These are phyloP conservation scores for Drosophila anomelani DNA, from an alignment of 2,888 invertebrate genomes.

Conservation along the genomic window DNA sequence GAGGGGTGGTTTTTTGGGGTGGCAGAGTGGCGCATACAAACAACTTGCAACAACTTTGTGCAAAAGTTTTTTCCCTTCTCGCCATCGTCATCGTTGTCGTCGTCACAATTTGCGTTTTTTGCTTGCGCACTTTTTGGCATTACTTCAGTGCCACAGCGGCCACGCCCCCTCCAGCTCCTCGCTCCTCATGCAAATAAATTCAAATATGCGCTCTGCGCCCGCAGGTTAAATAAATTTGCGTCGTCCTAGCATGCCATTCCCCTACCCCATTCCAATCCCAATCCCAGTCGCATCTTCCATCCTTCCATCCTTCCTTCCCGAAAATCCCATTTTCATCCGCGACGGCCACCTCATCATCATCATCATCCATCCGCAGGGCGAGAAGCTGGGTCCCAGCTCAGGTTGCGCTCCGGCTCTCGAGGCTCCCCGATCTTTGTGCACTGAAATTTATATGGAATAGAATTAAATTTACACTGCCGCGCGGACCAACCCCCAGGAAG, in stretches of 20 bases:
- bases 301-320: conserved; percentile 1
- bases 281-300: conserved; percentile 13
- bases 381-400: conserved; percentile 26
- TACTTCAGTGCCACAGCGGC: conserved; percentile 55
- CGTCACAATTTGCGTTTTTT: conserved; percentile 63
- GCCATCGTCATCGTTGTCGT: conserved; percentile 33
- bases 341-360: conserved; percentile 30
- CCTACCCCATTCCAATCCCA: not conserved
- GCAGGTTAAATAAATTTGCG: conserved; percentile 77
- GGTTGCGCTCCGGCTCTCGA: conserved; percentile 21
- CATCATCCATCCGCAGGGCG: conserved; percentile 23
- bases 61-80: conserved; percentile 53
- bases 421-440: conserved; percentile 11
- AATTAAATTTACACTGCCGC: conserved; percentile 48
- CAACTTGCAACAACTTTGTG: conserved; percentile 64
- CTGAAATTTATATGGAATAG: conserved; percentile 49
- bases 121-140: conserved; percentile 68
- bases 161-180: conserved; percentile 16
- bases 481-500: not conserved
- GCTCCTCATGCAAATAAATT: conserved; percentile 66
- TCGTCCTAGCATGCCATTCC: conserved; percentile 25
- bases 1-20: not conserved
- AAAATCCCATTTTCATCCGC: conserved; percentile 18
- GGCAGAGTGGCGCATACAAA: conserved; percentile 44
- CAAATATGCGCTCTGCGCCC: conserved; percentile 73